Evolutionary conservation across 2,113 vertebrate genomes (phyloP).

Genomic region (Podilymbus podiceps): DNA sequence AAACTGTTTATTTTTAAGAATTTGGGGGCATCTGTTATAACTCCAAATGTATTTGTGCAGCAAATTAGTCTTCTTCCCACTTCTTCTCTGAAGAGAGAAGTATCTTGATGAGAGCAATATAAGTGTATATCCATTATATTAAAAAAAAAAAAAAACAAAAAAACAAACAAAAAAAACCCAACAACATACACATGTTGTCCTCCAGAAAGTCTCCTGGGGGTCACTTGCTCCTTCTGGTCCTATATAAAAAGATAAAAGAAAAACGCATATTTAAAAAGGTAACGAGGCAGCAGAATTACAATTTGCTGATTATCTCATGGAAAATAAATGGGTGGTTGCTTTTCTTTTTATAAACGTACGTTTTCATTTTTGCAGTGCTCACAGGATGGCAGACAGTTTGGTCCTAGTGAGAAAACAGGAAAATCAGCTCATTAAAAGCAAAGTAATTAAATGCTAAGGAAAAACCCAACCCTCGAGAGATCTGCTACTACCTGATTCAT

Average conservation of each 20-base stretch:
- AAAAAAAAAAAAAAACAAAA: background rate
- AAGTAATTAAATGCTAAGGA: background rate
- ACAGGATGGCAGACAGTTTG: background rate
- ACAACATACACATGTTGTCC: slow-evolving; percentile 78
- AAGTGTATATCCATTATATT: background rate
- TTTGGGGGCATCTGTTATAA: background rate
- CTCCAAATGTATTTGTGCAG: background rate
- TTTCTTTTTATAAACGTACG: slow-evolving; percentile 15
- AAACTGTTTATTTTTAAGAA: background rate
- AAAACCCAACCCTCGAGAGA: background rate
- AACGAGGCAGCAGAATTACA: background rate
- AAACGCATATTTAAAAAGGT: background rate
- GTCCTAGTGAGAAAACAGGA: slow-evolving; percentile 26
- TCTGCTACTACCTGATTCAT: slow-evolving; percentile 26
- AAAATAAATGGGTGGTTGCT: background rate
- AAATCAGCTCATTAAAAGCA: background rate
- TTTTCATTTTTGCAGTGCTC: slow-evolving; percentile 48
- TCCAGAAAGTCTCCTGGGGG: slow-evolving; percentile 75
- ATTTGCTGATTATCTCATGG: background rate
- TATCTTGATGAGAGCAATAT: background rate
- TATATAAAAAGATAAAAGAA: slow-evolving; percentile 54
- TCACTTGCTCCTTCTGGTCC: slow-evolving; percentile 78
- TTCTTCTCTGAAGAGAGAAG: background rate
- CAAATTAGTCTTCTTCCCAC: background rate
- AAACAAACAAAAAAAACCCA: too few species aligned